A percentile compares a stretch with the other conserved stretches of the same genome.
phyloP scores from a whole-genome alignment of 2,888 invertebrate species.

The Dryocosmus kuriphilus region DNA sequence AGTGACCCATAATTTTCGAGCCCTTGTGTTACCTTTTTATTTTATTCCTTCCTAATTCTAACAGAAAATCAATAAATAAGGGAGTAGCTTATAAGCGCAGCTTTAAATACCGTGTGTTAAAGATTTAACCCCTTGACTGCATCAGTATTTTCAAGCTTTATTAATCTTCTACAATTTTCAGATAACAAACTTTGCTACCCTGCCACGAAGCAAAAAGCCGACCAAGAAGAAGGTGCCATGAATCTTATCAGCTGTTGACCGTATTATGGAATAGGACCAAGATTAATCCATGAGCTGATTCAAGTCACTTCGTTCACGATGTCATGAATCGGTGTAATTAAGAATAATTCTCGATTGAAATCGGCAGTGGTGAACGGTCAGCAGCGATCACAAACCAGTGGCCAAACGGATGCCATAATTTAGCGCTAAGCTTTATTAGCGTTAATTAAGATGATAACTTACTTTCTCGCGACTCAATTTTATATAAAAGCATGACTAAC shows the following conservation, averaged over 20 bases:
- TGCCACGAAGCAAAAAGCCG: conserved; percentile 86
- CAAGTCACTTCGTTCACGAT: conserved; percentile 20
- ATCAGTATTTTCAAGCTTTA: conserved; percentile 16
- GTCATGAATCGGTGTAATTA: neutral
- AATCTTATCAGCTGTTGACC: conserved; percentile 68
- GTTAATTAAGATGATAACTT: conserved; percentile 22
- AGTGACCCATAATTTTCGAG: neutral
- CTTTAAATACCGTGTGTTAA: conserved; percentile 34
- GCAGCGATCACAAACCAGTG: conserved; percentile 40
- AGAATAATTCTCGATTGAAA: conserved; percentile 26
- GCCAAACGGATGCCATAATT: conserved; percentile 25
- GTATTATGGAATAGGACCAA: conserved; percentile 69
- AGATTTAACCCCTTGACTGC: conserved; percentile 15
- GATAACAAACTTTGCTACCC: conserved; percentile 85
- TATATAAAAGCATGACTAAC: neutral
- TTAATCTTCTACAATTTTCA: conserved; percentile 77
- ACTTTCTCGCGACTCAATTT: conserved; percentile 30
- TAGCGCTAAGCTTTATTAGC: conserved; percentile 35
- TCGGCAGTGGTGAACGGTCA: conserved; percentile 39
- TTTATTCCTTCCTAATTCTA: conserved; percentile 15
- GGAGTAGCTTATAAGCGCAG: conserved; percentile 26
- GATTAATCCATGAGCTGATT: conserved; percentile 40
- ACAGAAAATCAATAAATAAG: conserved; percentile 23
- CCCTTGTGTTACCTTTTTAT: neutral
- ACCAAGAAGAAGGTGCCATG: conserved; percentile 83